Base-by-base conservation (phyloP, 2,888 invertebrate genomes). In the Lochmaea crataegi region DNA sequence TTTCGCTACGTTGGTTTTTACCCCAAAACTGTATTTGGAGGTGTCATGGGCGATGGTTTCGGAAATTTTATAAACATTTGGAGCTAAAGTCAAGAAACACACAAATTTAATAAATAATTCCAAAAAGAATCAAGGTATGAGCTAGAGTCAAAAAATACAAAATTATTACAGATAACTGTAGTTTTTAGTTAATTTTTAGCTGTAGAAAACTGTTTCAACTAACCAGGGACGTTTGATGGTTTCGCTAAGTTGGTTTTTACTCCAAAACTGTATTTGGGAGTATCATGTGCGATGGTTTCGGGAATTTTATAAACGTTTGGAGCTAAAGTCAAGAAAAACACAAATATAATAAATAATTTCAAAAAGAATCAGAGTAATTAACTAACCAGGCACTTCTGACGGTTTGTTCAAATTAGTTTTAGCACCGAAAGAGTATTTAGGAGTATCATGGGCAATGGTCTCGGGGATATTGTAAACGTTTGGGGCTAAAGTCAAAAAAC, bases 371-470 rank as follows among this genome's bases (percentile, higher is more conserved):
- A 38, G 41, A 16, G 10, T 41, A n/a, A 14, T 61, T 68, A 80
- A 83, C 84, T 78, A 82, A 85, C 85, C 96, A 81, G 94, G 94
- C 18, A 91, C 89, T 68, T 90, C 88, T 78, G 89, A 90, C 68
- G 89, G 86, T 81, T 90, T 90, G 80, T 91, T 90, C 57, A 85
- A 82, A 82, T 89, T 87, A 60, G 90, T 89, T 85, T 91, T 94
- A 74, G 90, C 88, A 65, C 93, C 92, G 85, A 94, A 91, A 10
- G 92, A 91, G 83, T 90, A 93, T 81, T 90, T 92, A 74, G 91
- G 89, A 65, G 92, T 89, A 77, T 88, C 89, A 78, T 81, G 80
- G 65, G 80, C 77, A 68, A 80, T 71, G 42, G 74, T 58, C 71
- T 79, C 90, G 92, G 90, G 90, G 22, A 87, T 88, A 75, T 87